Conservation (phyloP, 2,113 vertebrate genomes). For the Rana temporaria region DNA sequence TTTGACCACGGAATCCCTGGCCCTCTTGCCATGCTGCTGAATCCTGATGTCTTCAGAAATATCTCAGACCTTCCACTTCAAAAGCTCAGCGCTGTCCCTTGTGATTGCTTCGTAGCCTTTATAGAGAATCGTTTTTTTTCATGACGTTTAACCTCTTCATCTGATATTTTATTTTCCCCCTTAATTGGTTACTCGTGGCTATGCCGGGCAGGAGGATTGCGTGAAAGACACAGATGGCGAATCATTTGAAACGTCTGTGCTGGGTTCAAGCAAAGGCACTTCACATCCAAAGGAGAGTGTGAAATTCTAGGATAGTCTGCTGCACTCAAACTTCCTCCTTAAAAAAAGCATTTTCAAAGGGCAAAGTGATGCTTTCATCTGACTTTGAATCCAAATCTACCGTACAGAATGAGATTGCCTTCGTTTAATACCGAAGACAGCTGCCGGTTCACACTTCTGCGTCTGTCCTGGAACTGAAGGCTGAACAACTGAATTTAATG, state of each 20-base stretch:
- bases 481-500: too few species aligned
- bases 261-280: not conserved
- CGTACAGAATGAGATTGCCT: not conserved
- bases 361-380: not conserved
- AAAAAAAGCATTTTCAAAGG: not conserved
- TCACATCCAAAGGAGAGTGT: not conserved
- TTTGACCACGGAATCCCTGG: too few species aligned
- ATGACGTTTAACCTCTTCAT: too few species aligned
- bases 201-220: not conserved
- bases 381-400: not conserved
- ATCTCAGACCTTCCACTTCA: too few species aligned
- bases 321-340: not conserved
- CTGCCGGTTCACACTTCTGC: too few species aligned
- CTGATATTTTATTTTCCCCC: not conserved
- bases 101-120: too few species aligned
- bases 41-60: too few species aligned
- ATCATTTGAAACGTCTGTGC: not conserved
- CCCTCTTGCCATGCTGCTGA: too few species aligned
- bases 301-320: not conserved
- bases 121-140: too few species aligned
- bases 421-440: too few species aligned
- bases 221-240: not conserved
- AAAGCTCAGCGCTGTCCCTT: too few species aligned
- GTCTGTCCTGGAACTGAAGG: too few species aligned
- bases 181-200: not conserved